Conservation (phyloP, 2,888 invertebrate genomes). For the Doris montereyensis region DNA sequence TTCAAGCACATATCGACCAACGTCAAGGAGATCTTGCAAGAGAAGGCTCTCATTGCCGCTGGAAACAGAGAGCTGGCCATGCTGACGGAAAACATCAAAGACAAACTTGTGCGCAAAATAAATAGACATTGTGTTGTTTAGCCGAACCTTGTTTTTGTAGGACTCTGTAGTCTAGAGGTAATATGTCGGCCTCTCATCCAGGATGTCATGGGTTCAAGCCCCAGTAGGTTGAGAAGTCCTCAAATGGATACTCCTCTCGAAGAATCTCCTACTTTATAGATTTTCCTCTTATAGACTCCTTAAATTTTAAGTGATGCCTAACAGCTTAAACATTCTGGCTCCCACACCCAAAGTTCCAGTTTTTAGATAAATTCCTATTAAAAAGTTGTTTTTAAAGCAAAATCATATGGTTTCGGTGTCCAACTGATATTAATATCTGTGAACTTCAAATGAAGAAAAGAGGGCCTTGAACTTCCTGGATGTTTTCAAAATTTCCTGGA, state of each 20-base stretch:
- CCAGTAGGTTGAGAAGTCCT: background rate
- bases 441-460: too few species aligned
- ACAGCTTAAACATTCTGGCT: too few species aligned
- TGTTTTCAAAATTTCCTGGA: too few species aligned
- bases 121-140: slow-evolving; percentile 50
- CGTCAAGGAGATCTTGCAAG: slow-evolving; percentile 76
- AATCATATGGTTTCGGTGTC: too few species aligned
- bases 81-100: slow-evolving; percentile 76
- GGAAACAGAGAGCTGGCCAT: slow-evolving; percentile 77
- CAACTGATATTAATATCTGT: too few species aligned
- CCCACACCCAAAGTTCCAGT: too few species aligned
- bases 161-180: too few species aligned
- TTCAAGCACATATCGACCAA: slow-evolving; percentile 76
- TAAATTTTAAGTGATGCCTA: background rate
- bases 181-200: too few species aligned
- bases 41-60: slow-evolving; percentile 77
- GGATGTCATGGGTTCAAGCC: too few species aligned
- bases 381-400: too few species aligned
- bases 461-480: too few species aligned
- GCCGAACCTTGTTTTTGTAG: background rate
- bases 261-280: slow-evolving; percentile 1
- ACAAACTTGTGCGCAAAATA: slow-evolving; percentile 77
- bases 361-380: too few species aligned
- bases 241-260: background rate
- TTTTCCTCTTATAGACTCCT: background rate